Evolutionary conservation across 2,888 invertebrate genomes (phyloP), one percentile per base, ranked within the genome.

Genomic region (Patella depressa): DNA sequence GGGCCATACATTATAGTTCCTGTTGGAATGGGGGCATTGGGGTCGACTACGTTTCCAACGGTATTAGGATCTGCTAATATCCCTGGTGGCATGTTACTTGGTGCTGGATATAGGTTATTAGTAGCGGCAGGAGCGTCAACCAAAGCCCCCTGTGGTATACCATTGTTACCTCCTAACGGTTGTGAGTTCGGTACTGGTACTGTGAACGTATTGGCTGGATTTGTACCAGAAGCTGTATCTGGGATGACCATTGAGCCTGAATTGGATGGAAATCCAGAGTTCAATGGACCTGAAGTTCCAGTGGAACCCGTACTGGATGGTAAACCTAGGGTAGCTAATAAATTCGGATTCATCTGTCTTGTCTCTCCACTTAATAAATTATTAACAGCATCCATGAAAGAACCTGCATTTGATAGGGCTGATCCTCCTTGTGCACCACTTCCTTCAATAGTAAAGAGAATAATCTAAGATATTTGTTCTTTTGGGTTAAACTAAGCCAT

Each of bases 381-480:
- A 24, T 65, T 65, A 24, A 65, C 65, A 65, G 65, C 65, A 65
- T 65, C 65, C 24, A 65, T 24, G 24, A 65, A 65, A 65, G 19
- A 24, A 65, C 65, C 24, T 9, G 45, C 45, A 45, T 45, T 45
- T 45, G 45, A 45, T 45, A 45, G 9, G 45, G 45, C 45, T 45
- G 45, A 45, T 9, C 45, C 45, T 45, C 45, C 45, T 45, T 45
- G 45, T 45, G 45, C 1, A 9, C 45, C 45, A 7, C 45, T 45
- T 45, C 45, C 45, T 45, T 45, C 9, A 45, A 45, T 9, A 9
- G 45, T 45, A 45, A 45, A 7, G 5, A 45, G 45, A 45, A 7
- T 45, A 45, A 45, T 45, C 45, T 45, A 45, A 9, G 45, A 34
- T 34, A 34, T 34, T 34, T 34, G 34, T 34, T 34, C 4, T 34